phyloP scores from a whole-genome alignment of 2,888 invertebrate species.

The Euplagia quadripunctaria region DNA sequence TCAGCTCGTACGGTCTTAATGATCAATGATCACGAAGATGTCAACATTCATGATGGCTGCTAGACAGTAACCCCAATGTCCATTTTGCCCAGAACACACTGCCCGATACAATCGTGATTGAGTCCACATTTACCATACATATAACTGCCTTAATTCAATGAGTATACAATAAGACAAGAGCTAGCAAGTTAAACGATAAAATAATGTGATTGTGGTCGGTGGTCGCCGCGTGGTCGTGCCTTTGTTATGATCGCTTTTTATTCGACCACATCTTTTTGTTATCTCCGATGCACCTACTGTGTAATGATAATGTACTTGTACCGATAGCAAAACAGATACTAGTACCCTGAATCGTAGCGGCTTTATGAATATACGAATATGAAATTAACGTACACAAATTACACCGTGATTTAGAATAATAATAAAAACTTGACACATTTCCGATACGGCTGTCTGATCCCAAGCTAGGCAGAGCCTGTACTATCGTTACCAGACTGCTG shows the following conservation, averaged over 20 bases:
- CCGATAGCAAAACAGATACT: slow-evolving; percentile 48
- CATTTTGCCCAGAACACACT: not conserved
- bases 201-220: slow-evolving; percentile 61
- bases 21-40: not conserved
- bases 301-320: slow-evolving; percentile 73
- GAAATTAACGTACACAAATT: no score
- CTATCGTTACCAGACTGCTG: no score
- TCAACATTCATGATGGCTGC: not conserved
- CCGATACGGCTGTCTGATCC: no score
- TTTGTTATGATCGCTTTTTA: slow-evolving; percentile 74
- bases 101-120: slow-evolving; percentile 19
- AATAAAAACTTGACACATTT: no score
- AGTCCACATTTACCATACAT: slow-evolving; percentile 16
- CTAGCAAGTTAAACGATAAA: slow-evolving; percentile 65
- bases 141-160: slow-evolving; percentile 26
- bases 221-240: slow-evolving; percentile 52
- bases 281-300: slow-evolving; percentile 73
- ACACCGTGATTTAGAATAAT: no score
- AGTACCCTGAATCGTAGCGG: no score
- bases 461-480: no score
- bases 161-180: slow-evolving; percentile 36
- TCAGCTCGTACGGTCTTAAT: no score
- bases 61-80: not conserved
- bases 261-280: slow-evolving; percentile 73
- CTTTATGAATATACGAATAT: no score